Evolutionary conservation across 1,140 invertebrate genomes (phyloP), one percentile per base, ranked within the genome.

Genomic region (Oryctes rhinoceros): DNA sequence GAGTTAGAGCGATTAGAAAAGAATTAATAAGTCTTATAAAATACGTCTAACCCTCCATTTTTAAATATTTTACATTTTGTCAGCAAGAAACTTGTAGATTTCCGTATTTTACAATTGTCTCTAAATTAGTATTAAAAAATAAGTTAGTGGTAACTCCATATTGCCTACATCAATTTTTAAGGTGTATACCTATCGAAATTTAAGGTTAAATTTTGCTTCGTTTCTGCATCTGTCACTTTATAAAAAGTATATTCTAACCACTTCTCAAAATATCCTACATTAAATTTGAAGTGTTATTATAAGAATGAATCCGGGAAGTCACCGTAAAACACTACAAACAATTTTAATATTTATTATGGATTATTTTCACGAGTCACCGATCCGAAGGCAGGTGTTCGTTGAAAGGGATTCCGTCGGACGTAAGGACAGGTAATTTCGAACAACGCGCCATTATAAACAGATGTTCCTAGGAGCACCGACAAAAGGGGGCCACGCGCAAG

Each of bases 401-500:
- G 35, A 71, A 24, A 30, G 35, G 24, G 65, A 76, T 48, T 35
- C 75, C 37, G 30, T 47, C 37, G 20, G 15, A 59, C 49, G 48
- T 53, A 39, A 53, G 49, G 49, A 24, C 62, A 49, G 78, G 78
- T 49, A 71, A 79, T 48, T 81, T 81, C 75, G 48, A 81, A 81
- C 49, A 30, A 20, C 80, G 20, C 80, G 80, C 80, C 80, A 81
- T 74, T 59, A 65, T 30, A 62, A 79, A 74, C 77, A 78, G 78
- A 78, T 78, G 77, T 48, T 79, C 48, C 49, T 35, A 48, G 78
- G 78, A 79, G 80, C 80, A 35, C 78, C 78, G 71, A 71, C 78
- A 53, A 76, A 81, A 79, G 78, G 78, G 80, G 80, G 80, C 78
- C 78, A 76, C 78, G 75, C 80, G 80, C 80, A 81, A 79, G 80